Base-by-base conservation (phyloP, 1,140 invertebrate genomes). In the Carposina sasakii region DNA sequence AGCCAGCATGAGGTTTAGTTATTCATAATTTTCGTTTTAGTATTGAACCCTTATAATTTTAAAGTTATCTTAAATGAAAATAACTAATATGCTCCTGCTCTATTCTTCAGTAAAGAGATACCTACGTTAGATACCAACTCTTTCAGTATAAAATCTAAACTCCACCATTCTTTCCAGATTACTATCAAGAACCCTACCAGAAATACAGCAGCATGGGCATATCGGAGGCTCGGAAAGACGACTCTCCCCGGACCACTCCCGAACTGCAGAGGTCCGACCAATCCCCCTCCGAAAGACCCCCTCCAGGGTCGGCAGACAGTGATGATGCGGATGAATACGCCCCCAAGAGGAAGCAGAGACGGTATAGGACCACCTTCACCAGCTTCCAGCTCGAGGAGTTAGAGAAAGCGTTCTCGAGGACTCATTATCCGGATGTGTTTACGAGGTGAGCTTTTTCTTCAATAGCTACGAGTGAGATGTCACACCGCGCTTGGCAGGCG, bases 391-490 rank as follows among this genome's bases (percentile, higher is more conserved):
- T 99, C 44, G 97, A 98, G 73, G 97, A 99, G 82, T 86, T 99
- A 52, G 97, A 99, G 78, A 98, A 98, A 79, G 96, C 96, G 0
- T 99, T 99, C 83, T 94, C 96, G 0, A 91, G 96, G 63, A 98
- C 97, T 3, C 97, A 99, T 85, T 99, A 98, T 85, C 97, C 97
- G 15, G 97, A 99, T 85, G 97, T 99, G 0, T 99, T 98, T 85
- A 98, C 96, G 17, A 93, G 97, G 93, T 98, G 24, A 57, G 62
- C 22, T n/a, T n/a, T n/a, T n/a, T n/a, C n/a, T n/a, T n/a, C n/a
- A n/a, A n/a, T n/a, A n/a, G n/a, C n/a, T n/a, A n/a, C n/a, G n/a
- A n/a, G n/a, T n/a, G n/a, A n/a, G n/a, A n/a, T n/a, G n/a, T n/a
- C n/a, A n/a, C n/a, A n/a, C n/a, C n/a, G n/a, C n/a, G n/a, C n/a